phyloP scores from a whole-genome alignment of 2,797 vertebrate species.

The Anguilla pacifica region DNA sequence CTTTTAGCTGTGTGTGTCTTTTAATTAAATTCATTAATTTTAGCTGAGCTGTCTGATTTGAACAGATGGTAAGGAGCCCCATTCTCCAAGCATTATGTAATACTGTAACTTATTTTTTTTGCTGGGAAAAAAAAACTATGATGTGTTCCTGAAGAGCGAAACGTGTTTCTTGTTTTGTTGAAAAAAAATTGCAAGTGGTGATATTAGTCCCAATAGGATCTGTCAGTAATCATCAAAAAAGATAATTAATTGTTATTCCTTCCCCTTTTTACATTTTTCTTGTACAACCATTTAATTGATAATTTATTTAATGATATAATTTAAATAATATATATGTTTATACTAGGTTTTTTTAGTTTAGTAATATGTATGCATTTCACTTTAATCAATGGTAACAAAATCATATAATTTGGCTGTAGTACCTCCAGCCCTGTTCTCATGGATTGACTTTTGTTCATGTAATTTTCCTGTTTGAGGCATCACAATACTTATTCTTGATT shows the following conservation, averaged over 20 bases:
- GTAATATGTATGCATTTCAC: neutral
- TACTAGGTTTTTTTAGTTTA: neutral
- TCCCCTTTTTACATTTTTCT: neutral
- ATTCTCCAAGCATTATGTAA: neutral
- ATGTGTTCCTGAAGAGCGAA: no score
- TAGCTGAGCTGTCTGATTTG: neutral
- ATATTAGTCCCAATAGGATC: neutral
- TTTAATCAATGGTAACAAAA: neutral
- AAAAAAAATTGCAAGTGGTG: neutral
- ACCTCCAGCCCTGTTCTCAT: neutral
- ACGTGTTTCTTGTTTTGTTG: neutral
- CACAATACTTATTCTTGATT: neutral
- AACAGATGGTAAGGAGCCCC: neutral
- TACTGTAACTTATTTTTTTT: neutral
- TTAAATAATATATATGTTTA: neutral
- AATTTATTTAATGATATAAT: neutral
- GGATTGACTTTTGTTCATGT: neutral
- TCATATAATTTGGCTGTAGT: neutral
- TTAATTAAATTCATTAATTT: neutral
- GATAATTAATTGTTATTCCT: neutral
- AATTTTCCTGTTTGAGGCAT: neutral
- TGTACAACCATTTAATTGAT: neutral
- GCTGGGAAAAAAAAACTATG: neutral
- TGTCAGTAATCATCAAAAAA: neutral
- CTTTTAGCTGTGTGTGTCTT: neutral